Evolutionary conservation across 2,888 invertebrate genomes (phyloP).

Genomic region (Hirtodrosophila histrioides): DNA sequence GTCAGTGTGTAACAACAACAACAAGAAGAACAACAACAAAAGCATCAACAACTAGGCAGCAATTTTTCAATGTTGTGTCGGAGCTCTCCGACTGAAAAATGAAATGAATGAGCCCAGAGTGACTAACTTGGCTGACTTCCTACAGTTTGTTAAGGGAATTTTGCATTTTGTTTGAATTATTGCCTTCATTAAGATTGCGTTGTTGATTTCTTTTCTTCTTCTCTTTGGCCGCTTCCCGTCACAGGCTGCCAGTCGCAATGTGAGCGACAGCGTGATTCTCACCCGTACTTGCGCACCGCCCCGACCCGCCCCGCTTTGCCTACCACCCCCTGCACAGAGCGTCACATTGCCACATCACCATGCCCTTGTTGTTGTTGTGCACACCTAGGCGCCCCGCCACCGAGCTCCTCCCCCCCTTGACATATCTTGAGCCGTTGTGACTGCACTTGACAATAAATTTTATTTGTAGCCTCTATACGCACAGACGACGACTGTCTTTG

Average conservation of each 20-base stretch:
- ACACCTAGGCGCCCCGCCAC: constrained; percentile 42
- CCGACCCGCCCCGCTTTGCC: too few species aligned
- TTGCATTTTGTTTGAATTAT: constrained; percentile 80
- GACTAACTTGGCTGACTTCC: constrained; percentile 55
- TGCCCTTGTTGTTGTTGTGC: constrained; percentile 18
- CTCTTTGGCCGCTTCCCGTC: constrained; percentile 29
- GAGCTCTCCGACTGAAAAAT: constrained; percentile 35
- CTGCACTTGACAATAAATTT: constrained; percentile 79
- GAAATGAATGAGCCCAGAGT: constrained; percentile 45
- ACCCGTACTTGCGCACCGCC: too few species aligned
- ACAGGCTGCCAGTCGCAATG: constrained; percentile 54
- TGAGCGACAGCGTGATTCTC: constrained; percentile 72
- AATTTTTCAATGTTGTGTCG: constrained; percentile 67
- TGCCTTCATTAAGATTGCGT: constrained; percentile 80
- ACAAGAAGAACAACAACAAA: constrained; percentile 8
- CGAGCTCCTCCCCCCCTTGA: constrained; percentile 30
- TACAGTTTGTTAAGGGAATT: constrained; percentile 73
- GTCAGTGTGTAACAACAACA: constrained; percentile 41
- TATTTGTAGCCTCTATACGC: constrained; percentile 56
- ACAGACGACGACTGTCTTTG: constrained; percentile 39
- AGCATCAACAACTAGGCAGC: constrained; percentile 48
- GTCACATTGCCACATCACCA: constrained; percentile 7
- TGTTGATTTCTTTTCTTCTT: constrained; percentile 64
- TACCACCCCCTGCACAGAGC: neutral
- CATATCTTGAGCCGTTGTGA: constrained; percentile 61